These are phyloP conservation scores for Alectura lathami DNA, from an alignment of 2,113 vertebrate genomes.

Conservation along the genomic window DNA sequence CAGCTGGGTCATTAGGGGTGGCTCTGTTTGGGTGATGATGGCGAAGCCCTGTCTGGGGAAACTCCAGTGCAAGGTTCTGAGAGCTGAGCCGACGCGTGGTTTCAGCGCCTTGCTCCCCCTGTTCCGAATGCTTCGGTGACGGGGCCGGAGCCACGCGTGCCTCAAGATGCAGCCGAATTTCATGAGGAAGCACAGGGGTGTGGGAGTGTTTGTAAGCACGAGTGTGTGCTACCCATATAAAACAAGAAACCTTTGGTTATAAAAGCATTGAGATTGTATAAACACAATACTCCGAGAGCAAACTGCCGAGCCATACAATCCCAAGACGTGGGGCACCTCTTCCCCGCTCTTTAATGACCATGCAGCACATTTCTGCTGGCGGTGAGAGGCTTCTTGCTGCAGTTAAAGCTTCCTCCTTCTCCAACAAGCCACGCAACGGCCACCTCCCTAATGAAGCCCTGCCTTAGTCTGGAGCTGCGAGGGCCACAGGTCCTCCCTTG, in stretches of 20 bases:
- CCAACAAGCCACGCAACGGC: background rate
- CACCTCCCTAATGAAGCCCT: background rate
- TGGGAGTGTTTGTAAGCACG: background rate
- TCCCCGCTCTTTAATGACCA: background rate
- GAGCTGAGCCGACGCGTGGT: rapidly evolving
- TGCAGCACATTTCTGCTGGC: background rate
- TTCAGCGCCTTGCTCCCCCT: background rate
- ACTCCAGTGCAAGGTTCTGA: background rate
- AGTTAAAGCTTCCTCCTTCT: background rate
- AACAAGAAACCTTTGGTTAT: background rate
- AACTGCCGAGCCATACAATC: constrained; percentile 7
- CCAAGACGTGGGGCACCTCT: background rate
- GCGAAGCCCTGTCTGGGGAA: background rate
- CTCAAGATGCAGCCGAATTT: background rate
- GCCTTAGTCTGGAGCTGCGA: background rate
- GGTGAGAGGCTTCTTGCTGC: background rate
- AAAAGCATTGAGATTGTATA: background rate
- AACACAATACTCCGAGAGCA: background rate
- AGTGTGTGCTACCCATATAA: background rate
- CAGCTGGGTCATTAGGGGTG: rapidly evolving
- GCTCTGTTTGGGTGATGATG: background rate
- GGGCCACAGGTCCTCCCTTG: background rate
- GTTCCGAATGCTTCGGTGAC: background rate
- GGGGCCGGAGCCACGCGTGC: background rate
- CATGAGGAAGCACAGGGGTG: background rate